A percentile compares a stretch with the other conserved stretches of the same genome.
These are phyloP conservation scores for Wiebesia pumilae DNA, from an alignment of 1,140 invertebrate genomes.

Conservation along the genomic window DNA sequence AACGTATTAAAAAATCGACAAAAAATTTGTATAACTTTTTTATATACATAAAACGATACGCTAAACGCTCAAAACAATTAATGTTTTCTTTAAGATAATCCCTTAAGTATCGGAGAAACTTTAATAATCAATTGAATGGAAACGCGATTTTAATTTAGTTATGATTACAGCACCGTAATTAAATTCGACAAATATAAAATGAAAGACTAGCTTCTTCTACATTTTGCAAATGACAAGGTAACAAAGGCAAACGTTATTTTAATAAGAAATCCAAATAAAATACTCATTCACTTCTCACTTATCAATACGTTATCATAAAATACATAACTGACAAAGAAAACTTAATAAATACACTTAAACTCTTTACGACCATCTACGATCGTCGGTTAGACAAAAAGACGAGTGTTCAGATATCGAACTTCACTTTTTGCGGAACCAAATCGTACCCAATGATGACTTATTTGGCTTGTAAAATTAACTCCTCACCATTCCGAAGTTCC, in stretches of 20 bases:
- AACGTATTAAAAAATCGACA: too few relatives aligned
- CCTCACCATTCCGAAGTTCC: slow-evolving; percentile 11
- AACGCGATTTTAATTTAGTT: too few relatives aligned
- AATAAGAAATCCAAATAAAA: neutral
- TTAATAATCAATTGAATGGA: too few relatives aligned
- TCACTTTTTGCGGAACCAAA: neutral
- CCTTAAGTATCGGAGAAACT: too few relatives aligned
- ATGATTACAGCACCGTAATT: too few relatives aligned
- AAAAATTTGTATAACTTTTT: too few relatives aligned
- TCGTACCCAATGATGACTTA: neutral
- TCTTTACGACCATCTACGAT: neutral
- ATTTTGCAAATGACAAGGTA: neutral
- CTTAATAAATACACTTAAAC: neutral
- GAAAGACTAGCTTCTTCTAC: too few relatives aligned
- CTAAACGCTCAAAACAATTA: too few relatives aligned
- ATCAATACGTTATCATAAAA: neutral
- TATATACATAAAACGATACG: too few relatives aligned
- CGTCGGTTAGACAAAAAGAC: neutral
- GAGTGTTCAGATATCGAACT: neutral
- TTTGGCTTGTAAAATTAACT: neutral
- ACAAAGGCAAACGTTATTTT: neutral
- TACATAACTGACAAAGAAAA: neutral
- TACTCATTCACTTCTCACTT: neutral
- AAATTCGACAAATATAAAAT: too few relatives aligned
- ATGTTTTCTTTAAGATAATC: too few relatives aligned